Evolutionary conservation across 2,797 vertebrate genomes (phyloP).

Genomic region (Hydrocynus forskahlii): DNA sequence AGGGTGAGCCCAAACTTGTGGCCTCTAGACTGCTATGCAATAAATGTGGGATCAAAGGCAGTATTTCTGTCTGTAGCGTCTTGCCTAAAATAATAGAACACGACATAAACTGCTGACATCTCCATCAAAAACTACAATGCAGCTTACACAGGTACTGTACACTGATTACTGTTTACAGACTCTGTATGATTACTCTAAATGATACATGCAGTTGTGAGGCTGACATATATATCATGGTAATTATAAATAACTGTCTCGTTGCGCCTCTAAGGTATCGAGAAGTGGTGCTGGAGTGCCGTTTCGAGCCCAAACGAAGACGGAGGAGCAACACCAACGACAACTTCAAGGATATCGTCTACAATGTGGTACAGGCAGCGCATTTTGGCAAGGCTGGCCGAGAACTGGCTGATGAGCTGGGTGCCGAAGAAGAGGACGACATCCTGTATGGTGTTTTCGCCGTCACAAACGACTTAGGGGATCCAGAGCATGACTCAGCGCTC

Average conservation of each 20-base stretch:
- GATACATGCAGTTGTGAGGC: too few relatives aligned
- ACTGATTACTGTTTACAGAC: too few relatives aligned
- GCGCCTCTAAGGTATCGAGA: constrained; percentile 70
- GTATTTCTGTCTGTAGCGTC: too few relatives aligned
- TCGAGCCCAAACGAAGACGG: constrained; percentile 76
- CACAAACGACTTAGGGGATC: constrained; percentile 63
- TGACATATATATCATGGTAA: neutral
- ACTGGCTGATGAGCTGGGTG: constrained; percentile 78
- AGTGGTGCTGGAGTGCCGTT: constrained; percentile 79
- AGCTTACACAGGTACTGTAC: too few relatives aligned
- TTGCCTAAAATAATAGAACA: too few relatives aligned
- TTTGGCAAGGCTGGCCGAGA: constrained; percentile 73
- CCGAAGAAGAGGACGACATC: constrained; percentile 72
- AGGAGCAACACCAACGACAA: constrained; percentile 30
- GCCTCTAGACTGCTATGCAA: too few relatives aligned
- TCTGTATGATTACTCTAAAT: too few relatives aligned
- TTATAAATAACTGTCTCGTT: too few relatives aligned
- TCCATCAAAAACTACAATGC: too few relatives aligned
- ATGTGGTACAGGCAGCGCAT: constrained; percentile 88
- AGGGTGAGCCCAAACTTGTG: too few relatives aligned
- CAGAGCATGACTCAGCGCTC: constrained; percentile 78
- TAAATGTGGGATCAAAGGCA: too few relatives aligned
- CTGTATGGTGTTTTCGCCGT: constrained; percentile 87
- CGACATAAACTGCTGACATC: too few relatives aligned
- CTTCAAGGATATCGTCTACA: constrained; percentile 76